A percentile compares a stretch with the other conserved stretches of the same genome.
These are phyloP conservation scores for Pyrochroa serraticornis DNA, from an alignment of 2,888 invertebrate genomes.

Conservation along the genomic window DNA sequence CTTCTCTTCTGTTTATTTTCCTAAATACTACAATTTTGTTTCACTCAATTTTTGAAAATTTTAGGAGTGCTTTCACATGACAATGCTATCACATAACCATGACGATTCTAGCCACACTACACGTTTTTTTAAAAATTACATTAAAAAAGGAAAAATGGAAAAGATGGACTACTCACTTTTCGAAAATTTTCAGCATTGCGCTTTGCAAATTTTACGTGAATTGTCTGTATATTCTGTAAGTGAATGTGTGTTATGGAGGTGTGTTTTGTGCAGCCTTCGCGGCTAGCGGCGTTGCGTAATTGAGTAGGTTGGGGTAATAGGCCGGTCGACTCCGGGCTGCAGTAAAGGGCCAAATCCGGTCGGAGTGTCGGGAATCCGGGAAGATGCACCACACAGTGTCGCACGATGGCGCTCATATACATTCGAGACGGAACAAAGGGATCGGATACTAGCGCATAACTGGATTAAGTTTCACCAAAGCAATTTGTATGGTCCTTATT, in stretches of 20 bases:
- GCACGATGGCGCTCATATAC: constrained; percentile 33
- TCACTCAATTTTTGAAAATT: too few relatives aligned
- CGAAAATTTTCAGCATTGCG: too few relatives aligned
- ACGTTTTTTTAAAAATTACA: too few relatives aligned
- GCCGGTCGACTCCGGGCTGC: neutral
- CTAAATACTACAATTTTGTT: too few relatives aligned
- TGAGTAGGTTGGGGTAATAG: constrained; percentile 5
- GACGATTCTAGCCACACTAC: too few relatives aligned
- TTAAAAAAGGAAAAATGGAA: too few relatives aligned
- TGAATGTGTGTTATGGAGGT: neutral
- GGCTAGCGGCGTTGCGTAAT: neutral
- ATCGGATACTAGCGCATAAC: constrained; percentile 49
- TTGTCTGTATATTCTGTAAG: neutral
- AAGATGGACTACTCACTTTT: too few relatives aligned
- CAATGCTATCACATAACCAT: too few relatives aligned
- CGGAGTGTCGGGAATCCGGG: neutral
- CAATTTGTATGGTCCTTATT: constrained; percentile 55
- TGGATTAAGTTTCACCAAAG: constrained; percentile 54
- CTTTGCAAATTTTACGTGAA: too few relatives aligned
- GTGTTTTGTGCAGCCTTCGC: neutral
- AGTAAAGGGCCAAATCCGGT: constrained; percentile 8
- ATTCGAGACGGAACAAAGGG: constrained; percentile 46
- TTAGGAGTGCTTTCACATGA: too few relatives aligned
- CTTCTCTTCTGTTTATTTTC: too few relatives aligned
- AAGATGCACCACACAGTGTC: constrained; percentile 16